Percentiles rank a stretch among this genome's conserved stretches.
Conservation (phyloP, 2,113 vertebrate genomes). For the Spheniscus mendiculus region DNA sequence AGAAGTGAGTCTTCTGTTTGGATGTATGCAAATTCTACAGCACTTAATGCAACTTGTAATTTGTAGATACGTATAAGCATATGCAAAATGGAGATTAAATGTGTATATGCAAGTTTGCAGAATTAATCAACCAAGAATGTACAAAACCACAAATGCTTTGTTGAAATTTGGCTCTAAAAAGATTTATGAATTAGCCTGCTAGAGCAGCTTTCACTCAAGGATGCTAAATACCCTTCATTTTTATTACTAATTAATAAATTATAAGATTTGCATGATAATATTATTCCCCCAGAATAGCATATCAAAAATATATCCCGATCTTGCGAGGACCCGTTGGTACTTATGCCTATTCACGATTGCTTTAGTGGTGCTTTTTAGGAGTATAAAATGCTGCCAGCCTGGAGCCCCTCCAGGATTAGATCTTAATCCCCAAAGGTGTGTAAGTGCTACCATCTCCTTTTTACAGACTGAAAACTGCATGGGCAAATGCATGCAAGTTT, state of each 20-base stretch:
- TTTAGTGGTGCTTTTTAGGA: neutral
- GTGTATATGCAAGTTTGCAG: neutral
- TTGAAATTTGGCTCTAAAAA: conserved; percentile 1
- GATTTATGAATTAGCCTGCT: neutral
- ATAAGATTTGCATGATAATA: neutral
- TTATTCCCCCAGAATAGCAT: neutral
- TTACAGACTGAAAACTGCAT: neutral
- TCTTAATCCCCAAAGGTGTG: neutral
- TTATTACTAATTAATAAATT: neutral
- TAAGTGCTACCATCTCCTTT: neutral
- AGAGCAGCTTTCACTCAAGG: neutral
- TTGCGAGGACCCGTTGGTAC: neutral
- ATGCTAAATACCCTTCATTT: neutral
- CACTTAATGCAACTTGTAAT: neutral
- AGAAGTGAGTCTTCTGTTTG: neutral
- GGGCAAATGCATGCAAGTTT: neutral
- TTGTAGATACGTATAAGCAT: conserved; percentile 44
- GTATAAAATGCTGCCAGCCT: neutral
- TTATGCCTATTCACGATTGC: neutral
- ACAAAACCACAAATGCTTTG: neutral
- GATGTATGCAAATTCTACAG: conserved; percentile 34
- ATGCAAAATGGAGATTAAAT: conserved; percentile 48
- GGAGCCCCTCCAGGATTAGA: neutral
- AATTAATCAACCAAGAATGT: conserved; percentile 13
- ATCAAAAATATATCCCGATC: neutral